Evolutionary conservation across 2,888 invertebrate species (phyloP), one percentile per base, ranked within the genome.

Genomic region (Minunthozetes semirufus): DNA sequence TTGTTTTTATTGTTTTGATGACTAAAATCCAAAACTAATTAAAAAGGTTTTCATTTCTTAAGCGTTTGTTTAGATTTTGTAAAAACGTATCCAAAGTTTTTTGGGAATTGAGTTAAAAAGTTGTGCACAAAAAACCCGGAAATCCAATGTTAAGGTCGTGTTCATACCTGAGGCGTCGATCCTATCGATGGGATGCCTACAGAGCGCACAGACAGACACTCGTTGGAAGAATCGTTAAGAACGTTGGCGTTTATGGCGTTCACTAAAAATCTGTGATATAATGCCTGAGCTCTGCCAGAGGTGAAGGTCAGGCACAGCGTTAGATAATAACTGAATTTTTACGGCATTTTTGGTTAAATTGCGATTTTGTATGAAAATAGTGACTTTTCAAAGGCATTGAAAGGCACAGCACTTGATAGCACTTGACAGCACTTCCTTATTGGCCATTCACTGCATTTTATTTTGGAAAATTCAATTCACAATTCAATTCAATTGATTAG

Each of bases 361-460:
- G 22, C 22, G 33, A 33, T 33, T 33, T 33, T 33, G 33, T 33
- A 22, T 22, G 3, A 59, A 59, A 59, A 25, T 5, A 19, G 3
- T 19, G 4, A 9, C 33, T 33, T 33, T n/a, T 22, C 4, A 13
- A n/a, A 59, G n/a, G n/a, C n/a, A n/a, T n/a, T n/a, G n/a, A n/a
- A n/a, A n/a, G n/a, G n/a, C n/a, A 33, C 33, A 33, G 33, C 33
- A 33, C 33, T 33, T 33, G 5, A 33, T 33, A n/a, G n/a, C n/a
- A n/a, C n/a, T n/a, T n/a, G n/a, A n/a, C n/a, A 59, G 25, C 59
- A 59, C 59, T 59, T 59, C 59, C 59, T 59, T 59, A 59, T 59
- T 59, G 13, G 25, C 19, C 17, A 11, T 50, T n/a, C 17, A 50
- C 6, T 50, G 50, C 50, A 50, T 50, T 50, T 50, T 50, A 50